A percentile compares a stretch with the other conserved stretches of the same genome.
Evolutionary conservation across 2,797 vertebrate genomes (phyloP).

Genomic region (Poecilia wingei): DNA sequence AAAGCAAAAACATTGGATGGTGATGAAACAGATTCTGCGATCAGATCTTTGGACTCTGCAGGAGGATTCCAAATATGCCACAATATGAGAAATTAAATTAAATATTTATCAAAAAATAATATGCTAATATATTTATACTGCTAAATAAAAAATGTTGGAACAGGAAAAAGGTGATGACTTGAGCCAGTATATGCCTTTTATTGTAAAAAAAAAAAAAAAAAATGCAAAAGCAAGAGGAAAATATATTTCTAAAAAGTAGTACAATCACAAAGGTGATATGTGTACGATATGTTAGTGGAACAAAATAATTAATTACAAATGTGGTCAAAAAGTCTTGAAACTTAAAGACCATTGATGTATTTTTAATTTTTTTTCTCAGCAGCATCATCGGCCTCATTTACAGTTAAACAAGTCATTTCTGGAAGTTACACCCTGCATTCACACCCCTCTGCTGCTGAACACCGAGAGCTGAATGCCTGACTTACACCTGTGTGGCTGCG

Average conservation of each 20-base stretch:
- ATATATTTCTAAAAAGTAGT: constrained; percentile 1
- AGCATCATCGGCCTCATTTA: constrained; percentile 28
- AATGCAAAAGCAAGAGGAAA: constrained; percentile 1
- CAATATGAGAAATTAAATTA: constrained; percentile 23
- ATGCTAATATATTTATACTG: constrained; percentile 14
- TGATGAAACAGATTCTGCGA: constrained; percentile 7
- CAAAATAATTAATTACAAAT: no score
- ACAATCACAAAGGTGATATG: constrained; percentile 11
- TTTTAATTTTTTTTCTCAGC: constrained; percentile 27
- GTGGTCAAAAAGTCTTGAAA: neutral
- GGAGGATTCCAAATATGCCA: neutral
- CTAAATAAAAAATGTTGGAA: neutral
- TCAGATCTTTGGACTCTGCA: constrained; percentile 3
- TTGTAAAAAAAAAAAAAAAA: neutral
- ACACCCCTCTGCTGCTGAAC: constrained; percentile 35
- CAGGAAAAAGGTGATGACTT: neutral
- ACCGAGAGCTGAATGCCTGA: constrained; percentile 42
- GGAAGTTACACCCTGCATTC: constrained; percentile 32
- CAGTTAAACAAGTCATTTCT: constrained; percentile 33
- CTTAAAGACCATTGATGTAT: neutral
- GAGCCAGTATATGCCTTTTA: neutral
- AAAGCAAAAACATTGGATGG: constrained; percentile 14
- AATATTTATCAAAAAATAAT: constrained; percentile 21
- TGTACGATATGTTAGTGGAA: no score
- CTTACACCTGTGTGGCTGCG: constrained; percentile 40